Evolutionary conservation across 2,113 vertebrate genomes (phyloP).

Genomic region (Chloropsis hardwickii): DNA sequence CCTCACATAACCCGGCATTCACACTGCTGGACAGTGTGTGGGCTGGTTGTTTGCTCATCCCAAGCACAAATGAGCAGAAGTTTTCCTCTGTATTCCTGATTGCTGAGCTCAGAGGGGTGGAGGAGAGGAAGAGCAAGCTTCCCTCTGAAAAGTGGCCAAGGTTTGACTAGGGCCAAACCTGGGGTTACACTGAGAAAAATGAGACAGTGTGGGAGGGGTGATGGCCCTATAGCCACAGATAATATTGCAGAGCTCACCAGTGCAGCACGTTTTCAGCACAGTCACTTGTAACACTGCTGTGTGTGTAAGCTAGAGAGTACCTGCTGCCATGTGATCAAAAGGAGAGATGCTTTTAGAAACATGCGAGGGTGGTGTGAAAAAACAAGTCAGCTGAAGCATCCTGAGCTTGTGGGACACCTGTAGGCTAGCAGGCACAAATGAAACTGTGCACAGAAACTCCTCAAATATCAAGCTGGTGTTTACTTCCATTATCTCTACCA

Average conservation of each 20-base stretch:
- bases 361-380: background rate
- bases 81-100: background rate
- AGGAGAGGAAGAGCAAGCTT: background rate
- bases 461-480: background rate
- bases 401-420: background rate
- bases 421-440: background rate
- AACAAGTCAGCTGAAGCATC: slow-evolving; percentile 10
- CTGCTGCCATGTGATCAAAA: slow-evolving; percentile 35
- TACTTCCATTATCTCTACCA: background rate
- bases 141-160: background rate
- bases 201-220: background rate
- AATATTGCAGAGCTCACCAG: background rate
- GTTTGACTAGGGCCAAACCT: background rate
- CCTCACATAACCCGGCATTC: background rate
- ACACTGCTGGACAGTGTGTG: background rate
- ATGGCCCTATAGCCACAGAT: background rate
- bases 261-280: background rate
- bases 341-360: slow-evolving; percentile 29
- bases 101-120: slow-evolving; percentile 9
- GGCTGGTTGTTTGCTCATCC: slow-evolving; percentile 26
- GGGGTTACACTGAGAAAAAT: background rate
- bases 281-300: background rate
- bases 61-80: rapidly evolving
- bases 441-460: background rate
- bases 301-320: slow-evolving; percentile 6